These are phyloP conservation scores for Alouatta palliata DNA, from an alignment of 2,113 vertebrate genomes.

Conservation along the genomic window DNA sequence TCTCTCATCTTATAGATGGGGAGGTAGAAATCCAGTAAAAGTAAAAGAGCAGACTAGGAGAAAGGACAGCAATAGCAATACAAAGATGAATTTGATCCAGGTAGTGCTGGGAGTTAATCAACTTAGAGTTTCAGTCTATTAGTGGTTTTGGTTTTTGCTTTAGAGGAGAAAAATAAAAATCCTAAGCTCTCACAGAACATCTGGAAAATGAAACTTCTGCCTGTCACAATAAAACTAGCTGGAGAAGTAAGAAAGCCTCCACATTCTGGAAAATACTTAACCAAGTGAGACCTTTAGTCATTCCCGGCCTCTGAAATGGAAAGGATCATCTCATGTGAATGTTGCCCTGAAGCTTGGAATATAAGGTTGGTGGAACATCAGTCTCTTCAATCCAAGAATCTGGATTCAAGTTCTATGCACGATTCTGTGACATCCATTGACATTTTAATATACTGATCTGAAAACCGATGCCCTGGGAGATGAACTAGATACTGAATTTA, in stretches of 20 bases:
- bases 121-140: conserved; percentile 35
- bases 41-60: neutral
- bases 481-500: conserved; percentile 9
- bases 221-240: conserved; percentile 28
- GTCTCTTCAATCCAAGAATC: neutral
- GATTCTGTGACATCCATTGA: neutral
- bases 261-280: neutral
- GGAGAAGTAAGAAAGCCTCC: neutral
- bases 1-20: neutral
- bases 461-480: neutral
- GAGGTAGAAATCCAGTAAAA: conserved; percentile 27
- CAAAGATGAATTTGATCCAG: neutral
- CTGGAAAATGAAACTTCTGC: conserved; percentile 34
- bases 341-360: neutral
- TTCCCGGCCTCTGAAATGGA: neutral
- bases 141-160: conserved; percentile 47
- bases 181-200: conserved; percentile 2
- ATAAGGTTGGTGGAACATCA: neutral
- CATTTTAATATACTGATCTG: neutral
- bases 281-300: neutral
- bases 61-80: neutral
- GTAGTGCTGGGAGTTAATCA: neutral
- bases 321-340: neutral
- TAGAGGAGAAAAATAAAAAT: conserved; percentile 9
- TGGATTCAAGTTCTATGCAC: neutral